Evolutionary conservation across 92 coral and sea anemone species (phyloP).

Genomic region (Porites cylindrica): DNA sequence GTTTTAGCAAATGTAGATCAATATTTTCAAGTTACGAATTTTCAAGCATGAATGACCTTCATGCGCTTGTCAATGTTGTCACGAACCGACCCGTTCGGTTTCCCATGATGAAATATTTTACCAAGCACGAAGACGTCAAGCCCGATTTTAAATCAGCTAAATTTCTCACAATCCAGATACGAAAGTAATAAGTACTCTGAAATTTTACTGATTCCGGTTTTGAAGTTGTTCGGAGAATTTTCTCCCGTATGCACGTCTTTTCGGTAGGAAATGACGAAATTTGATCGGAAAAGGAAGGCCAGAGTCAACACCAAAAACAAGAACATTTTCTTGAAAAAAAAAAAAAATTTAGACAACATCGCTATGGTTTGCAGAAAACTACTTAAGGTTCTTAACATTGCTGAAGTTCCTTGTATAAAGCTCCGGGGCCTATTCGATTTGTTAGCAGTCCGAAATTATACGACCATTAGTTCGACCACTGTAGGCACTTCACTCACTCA

Average conservation of each 20-base stretch:
- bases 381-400: too few species aligned
- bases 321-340: neutral
- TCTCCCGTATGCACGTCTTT: neutral
- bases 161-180: neutral
- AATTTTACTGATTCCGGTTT: neutral
- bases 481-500: conserved; percentile 7
- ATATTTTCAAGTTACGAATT: conserved; percentile 25
- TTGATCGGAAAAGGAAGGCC: conserved; percentile 17
- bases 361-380: too few species aligned
- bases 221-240: neutral
- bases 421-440: neutral
- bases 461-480: neutral
- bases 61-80: conserved; percentile 31
- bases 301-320: neutral
- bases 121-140: neutral
- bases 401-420: neutral
- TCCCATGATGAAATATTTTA: neutral
- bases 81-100: conserved; percentile 27
- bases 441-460: neutral
- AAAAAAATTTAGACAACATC: too few species aligned
- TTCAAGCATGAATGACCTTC: conserved; percentile 28
- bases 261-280: conserved; percentile 29
- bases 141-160: neutral
- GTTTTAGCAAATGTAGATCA: neutral
- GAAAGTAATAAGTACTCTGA: too few species aligned